Conservation (phyloP, 1,140 invertebrate species). For the Ruditapes philippinarum region DNA sequence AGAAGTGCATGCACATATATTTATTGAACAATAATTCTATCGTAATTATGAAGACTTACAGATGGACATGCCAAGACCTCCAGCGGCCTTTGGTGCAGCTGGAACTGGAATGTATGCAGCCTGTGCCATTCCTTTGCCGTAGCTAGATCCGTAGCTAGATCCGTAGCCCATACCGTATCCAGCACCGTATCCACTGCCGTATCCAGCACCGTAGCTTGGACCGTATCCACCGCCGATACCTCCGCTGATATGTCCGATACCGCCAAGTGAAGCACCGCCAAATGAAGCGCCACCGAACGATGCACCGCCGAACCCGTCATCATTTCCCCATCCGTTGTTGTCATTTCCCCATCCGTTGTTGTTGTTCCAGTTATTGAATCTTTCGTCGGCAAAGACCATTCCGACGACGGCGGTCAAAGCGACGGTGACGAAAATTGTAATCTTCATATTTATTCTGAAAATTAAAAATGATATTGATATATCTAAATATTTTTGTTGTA, state of each 20-base stretch:
- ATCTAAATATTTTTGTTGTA: no score
- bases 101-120: slow-evolving; percentile 11
- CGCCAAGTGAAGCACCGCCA: neutral
- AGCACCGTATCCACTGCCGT: slow-evolving; percentile 5
- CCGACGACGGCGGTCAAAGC: slow-evolving; percentile 45
- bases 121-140: neutral
- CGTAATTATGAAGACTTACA: no score
- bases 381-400: slow-evolving; percentile 21
- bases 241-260: neutral
- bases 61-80: neutral
- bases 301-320: neutral
- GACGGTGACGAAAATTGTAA: slow-evolving; percentile 33
- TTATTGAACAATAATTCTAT: no score
- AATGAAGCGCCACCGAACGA: neutral
- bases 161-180: neutral
- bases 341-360: no score
- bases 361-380: neutral
- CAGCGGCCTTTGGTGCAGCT: neutral
- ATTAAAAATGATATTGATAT: no score
- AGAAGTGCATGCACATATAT: no score
- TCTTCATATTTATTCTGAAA: slow-evolving; percentile 42
- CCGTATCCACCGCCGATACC: slow-evolving; percentile 5
- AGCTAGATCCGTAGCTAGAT: neutral
- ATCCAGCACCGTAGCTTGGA: slow-evolving; percentile 1
- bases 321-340: neutral